Base-by-base conservation (phyloP, 2,113 vertebrate genomes). In the Ardeotis arabs region DNA sequence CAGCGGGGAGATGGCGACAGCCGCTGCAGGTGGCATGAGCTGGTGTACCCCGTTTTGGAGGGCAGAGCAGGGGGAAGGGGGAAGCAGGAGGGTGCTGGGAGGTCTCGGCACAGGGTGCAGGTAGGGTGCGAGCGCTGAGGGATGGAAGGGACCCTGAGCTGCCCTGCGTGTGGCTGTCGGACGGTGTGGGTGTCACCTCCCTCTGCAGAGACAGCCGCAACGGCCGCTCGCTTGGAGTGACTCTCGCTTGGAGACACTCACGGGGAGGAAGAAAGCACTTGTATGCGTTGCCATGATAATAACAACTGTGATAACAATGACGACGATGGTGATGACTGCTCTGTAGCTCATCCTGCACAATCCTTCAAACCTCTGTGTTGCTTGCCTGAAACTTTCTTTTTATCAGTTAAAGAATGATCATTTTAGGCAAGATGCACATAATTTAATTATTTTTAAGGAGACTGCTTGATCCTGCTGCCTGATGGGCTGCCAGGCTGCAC, bases 401-500 rank as follows among this genome's bases (percentile, higher is more conserved):
- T 49, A 64, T 39, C 14, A 2, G 62, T 87, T 56, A 20, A 66
- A 68, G 35, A 76, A 35, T 72, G 70, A 82, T 76, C 11, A 23
- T 78, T 87, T 89, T 37, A 53, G 62, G n/a, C 63, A 55, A 58
- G 70, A 44, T 69, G 55, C 2, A 37, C 9, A 44, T 75, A 1
- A 78, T 45, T 76, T 45, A 60, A 73, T 93, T 88, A 56, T 67
- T 89, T 81, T 84, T 52, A 58, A 89, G 89, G 44, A 39, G 63
- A 52, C 49, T 73, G 66, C 73, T 58, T n/a, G 66, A 85, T 94
- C 44, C 49, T 4, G 1, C 45, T 58, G 66, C 39, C 66, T 75
- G 81, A 69, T 67, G 91, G 50, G 50, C 87, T 91, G 84, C 70
- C 74, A 80, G 89, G 41, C 75, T 87, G 41, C 70, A 80, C 58